phyloP scores from a whole-genome alignment of 2,797 vertebrate species.

The Mallotus villosus region DNA sequence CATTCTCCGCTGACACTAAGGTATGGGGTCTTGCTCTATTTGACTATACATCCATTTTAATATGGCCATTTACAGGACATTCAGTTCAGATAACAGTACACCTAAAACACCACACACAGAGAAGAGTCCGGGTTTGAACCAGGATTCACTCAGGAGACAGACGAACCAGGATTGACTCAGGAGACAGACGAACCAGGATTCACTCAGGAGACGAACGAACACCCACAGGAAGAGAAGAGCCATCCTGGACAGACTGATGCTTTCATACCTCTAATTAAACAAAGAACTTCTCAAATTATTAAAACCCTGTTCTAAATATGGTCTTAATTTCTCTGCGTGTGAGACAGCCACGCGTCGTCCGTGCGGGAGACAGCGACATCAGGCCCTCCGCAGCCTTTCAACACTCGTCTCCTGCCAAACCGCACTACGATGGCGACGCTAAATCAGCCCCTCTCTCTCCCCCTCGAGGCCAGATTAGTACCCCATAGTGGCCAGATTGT shows the following conservation, averaged over 20 bases:
- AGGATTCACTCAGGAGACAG: conserved; percentile 27
- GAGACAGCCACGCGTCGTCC: conserved; percentile 5
- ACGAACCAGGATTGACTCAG: conserved; percentile 24
- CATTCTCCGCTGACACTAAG: neutral
- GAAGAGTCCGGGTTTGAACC: neutral
- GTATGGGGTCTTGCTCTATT: neutral
- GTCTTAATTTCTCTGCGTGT: conserved; percentile 17
- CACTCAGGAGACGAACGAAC: conserved; percentile 42
- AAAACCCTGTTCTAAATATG: conserved; percentile 41
- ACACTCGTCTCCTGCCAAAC: no score
- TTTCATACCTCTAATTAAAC: conserved; percentile 27
- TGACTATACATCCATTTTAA: neutral
- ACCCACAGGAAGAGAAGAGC: conserved; percentile 22
- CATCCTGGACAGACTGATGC: conserved; percentile 33
- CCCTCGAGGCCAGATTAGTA: no score
- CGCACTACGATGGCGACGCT: no score
- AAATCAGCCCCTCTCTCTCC: no score
- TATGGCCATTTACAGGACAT: neutral
- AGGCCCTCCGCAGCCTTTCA: no score
- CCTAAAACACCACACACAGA: neutral
- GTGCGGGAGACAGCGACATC: conserved; percentile 8
- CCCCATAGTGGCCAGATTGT: no score
- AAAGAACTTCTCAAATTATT: conserved; percentile 30
- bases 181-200: conserved; percentile 39
- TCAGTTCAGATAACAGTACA: neutral